Base-by-base conservation (phyloP, 2,113 vertebrate species). In the Halichoeres trimaculatus region DNA sequence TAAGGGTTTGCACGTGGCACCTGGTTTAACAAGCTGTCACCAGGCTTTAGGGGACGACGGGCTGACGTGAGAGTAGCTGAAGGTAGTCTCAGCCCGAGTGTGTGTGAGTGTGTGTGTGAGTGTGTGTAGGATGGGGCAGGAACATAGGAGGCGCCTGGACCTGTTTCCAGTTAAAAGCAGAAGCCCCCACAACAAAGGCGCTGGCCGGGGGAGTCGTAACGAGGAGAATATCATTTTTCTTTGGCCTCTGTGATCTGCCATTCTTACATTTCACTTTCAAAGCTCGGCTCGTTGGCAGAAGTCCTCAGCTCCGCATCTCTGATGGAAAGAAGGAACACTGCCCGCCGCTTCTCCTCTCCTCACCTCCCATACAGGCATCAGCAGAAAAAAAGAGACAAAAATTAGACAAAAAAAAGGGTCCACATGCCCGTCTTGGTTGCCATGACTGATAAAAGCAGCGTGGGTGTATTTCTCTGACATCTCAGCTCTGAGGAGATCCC, bases 121-220 rank as follows among this genome's bases (percentile, higher is more conserved):
- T 58, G 50, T 68, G 76, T 73, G 84, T 20, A 76, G 51, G 75
- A 76, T 67, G 63, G 59, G 56, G 59, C 70, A 57, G 77, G 76
- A 77, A 66, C 74, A 61, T 70, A 82, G 77, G 75, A 84, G 85
- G 65, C 38, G 79, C 35, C 74, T n/a, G 74, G 86, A 95, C 94
- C 94, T 97, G 97, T 94, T 98, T 98, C 93, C 88, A 94, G 93
- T 98, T 98, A 98, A 90, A 93, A 93, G 93, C 92, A 94, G 92
- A 94, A 96, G 94, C 94, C 93, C 81, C 93, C 94, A 94, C 95
- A 94, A 88, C 95, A 96, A 94, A 96, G 95, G 92, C 91, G 94
- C 19, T 63, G 91, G 92, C 94, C 78, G 93, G 93, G 91, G 91
- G 93, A 93, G 76, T 81, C 76, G 62, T 90, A 91, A 92, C 68